Base-by-base conservation (phyloP, 2,797 vertebrate species). In the Darevskia mixta region DNA sequence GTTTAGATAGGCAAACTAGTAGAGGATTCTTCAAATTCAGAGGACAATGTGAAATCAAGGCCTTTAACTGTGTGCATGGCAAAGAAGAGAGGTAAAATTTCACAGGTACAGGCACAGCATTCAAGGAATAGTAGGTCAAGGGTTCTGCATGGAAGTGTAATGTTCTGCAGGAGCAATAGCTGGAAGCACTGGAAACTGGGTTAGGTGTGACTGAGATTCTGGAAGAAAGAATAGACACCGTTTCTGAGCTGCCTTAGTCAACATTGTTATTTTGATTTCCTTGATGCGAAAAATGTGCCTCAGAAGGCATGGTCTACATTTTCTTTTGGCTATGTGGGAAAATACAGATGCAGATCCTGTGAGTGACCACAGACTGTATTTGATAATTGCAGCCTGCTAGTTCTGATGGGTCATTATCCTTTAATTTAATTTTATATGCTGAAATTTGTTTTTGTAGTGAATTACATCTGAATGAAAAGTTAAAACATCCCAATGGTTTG, bases 231-330 rank as follows among this genome's bases (percentile, higher is more conserved):
- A 45, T 67, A 29, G 83, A 25, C 55, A 64, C 23, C 1, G n/a
- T 72, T 86, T 79, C 18, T 80, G n/a, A 58, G 66, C n/a, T 72
- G 25, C 45, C 78, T 86, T 45, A 55, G 18, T 87, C 69, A 25
- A 43, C 29, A 38, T 18, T 87, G 58, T 27, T 38, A 55, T 55
- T 64, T 17, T 43, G 32, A 80, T 32, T 55, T 9, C n/a, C 38
- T 41, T n/a, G 6, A 41, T 86, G 32, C 66, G 23, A 69, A 85
- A 83, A 29, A 9, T 76, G 29, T 69, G 29, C 58, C 45, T 78
- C 35, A 55, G 32, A 69, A 55, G 2, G 11, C 45, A 29, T 38
- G 43, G 4, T 55, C 58, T 85, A 81, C 25, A 75, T 82, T 41
- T 89, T 85, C 61, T 77, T 41, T 89, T 41, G 58, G 27, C 43